phyloP scores from a whole-genome alignment of 2,888 invertebrate genomes.

The Cephus sareptanus region DNA sequence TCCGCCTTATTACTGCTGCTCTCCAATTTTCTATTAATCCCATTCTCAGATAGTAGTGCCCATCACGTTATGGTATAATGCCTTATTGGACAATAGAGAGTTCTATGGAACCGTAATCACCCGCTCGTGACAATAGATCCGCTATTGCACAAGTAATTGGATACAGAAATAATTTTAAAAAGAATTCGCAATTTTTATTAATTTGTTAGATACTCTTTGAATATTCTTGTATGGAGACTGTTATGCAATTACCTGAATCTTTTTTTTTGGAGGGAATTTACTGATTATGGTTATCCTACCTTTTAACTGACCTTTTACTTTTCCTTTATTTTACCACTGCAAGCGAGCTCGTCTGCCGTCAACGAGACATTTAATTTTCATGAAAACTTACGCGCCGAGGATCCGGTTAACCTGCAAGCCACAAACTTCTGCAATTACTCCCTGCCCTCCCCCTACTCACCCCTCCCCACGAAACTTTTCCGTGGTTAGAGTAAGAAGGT shows the following conservation, averaged over 20 bases:
- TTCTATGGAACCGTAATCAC: background rate
- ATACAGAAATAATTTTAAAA: too few species aligned
- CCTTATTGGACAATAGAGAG: background rate
- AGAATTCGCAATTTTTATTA: background rate
- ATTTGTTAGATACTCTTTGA: background rate
- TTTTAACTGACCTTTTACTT: background rate
- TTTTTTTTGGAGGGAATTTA: background rate
- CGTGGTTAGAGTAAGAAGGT: background rate
- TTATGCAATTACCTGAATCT: background rate
- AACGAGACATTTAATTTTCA: slow-evolving; percentile 30
- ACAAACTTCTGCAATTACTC: background rate
- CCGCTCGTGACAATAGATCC: background rate
- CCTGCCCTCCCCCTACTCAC: background rate
- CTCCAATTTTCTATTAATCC: background rate
- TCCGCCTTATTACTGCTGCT: background rate
- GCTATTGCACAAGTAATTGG: background rate
- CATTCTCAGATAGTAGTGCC: background rate
- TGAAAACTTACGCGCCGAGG: slow-evolving; percentile 25
- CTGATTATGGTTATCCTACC: background rate
- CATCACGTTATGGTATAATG: background rate
- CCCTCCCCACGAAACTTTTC: background rate
- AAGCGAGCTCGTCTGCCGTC: background rate
- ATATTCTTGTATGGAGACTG: background rate
- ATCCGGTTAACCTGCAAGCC: background rate
- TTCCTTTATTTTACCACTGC: background rate